Conservation (phyloP, 2,797 vertebrate species). For the Lophotriccus pileatus region DNA sequence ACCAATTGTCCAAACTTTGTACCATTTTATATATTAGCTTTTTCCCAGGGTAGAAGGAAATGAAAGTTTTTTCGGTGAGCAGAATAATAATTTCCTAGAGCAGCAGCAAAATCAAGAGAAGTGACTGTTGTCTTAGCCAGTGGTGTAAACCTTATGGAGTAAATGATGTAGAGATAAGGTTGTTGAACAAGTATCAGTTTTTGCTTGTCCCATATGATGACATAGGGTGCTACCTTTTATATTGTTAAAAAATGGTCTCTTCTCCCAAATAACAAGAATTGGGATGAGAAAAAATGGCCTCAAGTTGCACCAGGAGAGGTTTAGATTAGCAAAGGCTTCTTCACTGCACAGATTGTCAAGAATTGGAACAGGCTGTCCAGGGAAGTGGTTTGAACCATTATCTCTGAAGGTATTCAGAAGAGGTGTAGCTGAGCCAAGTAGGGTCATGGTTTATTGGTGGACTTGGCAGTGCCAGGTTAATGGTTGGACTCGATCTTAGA, state of each 20-base stretch:
- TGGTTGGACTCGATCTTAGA: not conserved
- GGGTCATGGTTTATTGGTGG: not conserved
- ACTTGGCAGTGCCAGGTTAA: not conserved
- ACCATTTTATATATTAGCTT: not conserved
- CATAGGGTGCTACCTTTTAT: not conserved
- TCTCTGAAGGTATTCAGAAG: not conserved
- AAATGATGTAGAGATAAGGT: not conserved
- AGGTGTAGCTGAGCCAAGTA: not conserved
- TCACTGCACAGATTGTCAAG: not conserved
- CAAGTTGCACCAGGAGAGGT: not conserved
- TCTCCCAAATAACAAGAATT: not conserved
- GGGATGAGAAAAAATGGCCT: not conserved
- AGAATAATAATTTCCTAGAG: not conserved
- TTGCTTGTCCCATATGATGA: not conserved
- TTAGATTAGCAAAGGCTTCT: not conserved
- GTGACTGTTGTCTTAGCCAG: not conserved
- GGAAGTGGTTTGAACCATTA: not conserved
- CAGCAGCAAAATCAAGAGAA: not conserved
- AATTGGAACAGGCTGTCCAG: not conserved
- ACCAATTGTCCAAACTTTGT: not conserved
- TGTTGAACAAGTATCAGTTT: not conserved
- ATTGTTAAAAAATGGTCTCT: not conserved
- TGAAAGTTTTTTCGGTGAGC: not conserved
- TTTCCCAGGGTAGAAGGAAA: not conserved
- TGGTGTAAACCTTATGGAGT: not conserved